Conservation (phyloP, 2,113 vertebrate species). For the Camelus bactrianus region DNA sequence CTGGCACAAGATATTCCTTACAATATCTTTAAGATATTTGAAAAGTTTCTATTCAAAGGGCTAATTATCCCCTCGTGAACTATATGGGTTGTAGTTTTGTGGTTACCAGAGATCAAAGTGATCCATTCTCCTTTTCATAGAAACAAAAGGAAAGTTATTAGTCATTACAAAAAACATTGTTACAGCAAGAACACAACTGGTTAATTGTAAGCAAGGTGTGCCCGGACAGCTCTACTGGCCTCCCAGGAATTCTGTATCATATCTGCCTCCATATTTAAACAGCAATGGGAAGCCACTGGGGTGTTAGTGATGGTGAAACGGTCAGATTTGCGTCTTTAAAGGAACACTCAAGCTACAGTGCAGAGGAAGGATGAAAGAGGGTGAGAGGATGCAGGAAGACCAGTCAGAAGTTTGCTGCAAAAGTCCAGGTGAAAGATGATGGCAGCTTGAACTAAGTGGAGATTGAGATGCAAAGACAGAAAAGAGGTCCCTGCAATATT, state of each 20-base stretch:
- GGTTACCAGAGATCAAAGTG: not conserved
- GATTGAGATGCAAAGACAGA: not conserved
- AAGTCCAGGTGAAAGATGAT: not conserved
- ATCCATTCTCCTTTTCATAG: not conserved
- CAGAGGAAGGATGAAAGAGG: not conserved
- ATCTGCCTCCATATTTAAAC: not conserved
- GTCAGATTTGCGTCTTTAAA: slow-evolving; percentile 23
- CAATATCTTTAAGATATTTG: not conserved
- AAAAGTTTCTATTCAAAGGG: slow-evolving; percentile 28
- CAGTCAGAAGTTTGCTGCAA: not conserved
- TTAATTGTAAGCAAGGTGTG: not conserved
- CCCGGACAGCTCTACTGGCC: not conserved
- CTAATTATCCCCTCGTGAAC: not conserved
- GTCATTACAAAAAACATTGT: not conserved
- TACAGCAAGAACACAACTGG: not conserved
- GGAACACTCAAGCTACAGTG: not conserved
- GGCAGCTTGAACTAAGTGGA: not conserved
- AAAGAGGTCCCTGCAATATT: not conserved
- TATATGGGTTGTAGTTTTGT: not conserved
- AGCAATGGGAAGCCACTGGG: not conserved
- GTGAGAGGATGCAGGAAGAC: not conserved
- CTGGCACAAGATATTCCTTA: not conserved
- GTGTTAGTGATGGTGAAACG: not conserved
- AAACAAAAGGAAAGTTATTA: slow-evolving; percentile 1
- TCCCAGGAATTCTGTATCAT: not conserved